Evolutionary conservation across 2,888 invertebrate species (phyloP), one percentile per base, ranked within the genome.

Genomic region (Teleogryllus oceanicus): DNA sequence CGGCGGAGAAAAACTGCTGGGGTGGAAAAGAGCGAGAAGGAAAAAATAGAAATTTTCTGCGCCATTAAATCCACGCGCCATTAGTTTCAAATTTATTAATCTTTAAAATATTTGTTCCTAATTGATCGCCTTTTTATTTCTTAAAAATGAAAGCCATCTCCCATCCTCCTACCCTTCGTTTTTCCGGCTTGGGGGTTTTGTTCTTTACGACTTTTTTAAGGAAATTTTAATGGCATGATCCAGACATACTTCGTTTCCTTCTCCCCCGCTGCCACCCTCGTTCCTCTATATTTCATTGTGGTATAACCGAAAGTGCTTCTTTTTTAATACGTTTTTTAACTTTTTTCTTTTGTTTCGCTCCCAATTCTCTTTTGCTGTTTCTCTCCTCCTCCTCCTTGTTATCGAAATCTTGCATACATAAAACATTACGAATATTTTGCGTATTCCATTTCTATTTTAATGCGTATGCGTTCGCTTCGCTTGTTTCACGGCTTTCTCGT

Each of bases 31-130:
- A n/a, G n/a, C n/a, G 50, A 49, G 77, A n/a, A 18, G 18, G 50
- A 49, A 49, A n/a, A 75, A 77, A 50, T 24, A 20, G 81, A 62
- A 79, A 81, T 81, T 81, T 82, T 82, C 82, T 78, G 49, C 80
- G 49, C 80, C 82, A 82, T 82, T 82, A 80, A 80, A 62, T 80
- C 78, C 79, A 74, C 78, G 79, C 81, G 80, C 80, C 78, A 49
- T 80, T 81, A 81, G 78, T 81, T 81, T 81, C 74, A 74, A 79
- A 82, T 80, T 78, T 82, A 82, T 81, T 81, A 82, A 80, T 79
- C 81, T 80, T 79, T 79, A 78, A 81, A 81, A 78, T 80, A 80
- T 80, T 62, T 82, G 78, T 81, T 77, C 77, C 75, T 79, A 81
- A 81, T 81, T 82, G 79, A 80, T 81, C 78, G 79, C 79, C 75